Base-by-base conservation (phyloP, 2,113 vertebrate genomes). In the Leucopsar rothschildi region DNA sequence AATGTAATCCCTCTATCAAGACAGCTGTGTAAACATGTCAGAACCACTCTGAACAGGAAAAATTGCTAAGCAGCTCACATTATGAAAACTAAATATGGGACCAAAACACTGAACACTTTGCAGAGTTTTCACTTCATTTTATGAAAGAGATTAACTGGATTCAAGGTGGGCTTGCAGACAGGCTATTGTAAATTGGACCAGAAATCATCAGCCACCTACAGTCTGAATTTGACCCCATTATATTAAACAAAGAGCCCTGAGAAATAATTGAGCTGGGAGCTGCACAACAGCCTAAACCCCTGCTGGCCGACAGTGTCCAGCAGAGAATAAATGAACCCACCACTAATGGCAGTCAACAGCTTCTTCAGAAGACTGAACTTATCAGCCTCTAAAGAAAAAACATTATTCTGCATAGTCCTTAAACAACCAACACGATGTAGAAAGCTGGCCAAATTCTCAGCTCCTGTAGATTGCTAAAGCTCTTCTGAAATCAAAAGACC, bases 271-370 rank as follows among this genome's bases (percentile, higher is more conserved):
- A 94, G 92, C 95, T 88, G 90, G 93, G 84, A 96, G 92, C 94
- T 93, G 71, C 93, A 96, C 68, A 94, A 86, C 90, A 96, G 96
- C 93, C 82, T 63, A 93, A 92, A 96, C 93, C 94, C 94, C 94
- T n/a, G 94, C 96, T 97, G 95, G 87, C 76, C 93, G 88, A 87
- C 85, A 92, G 94, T 88, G 94, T 95, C 93, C 96, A 96, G 92
- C 93, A 95, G 95, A 96, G 95, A 97, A 96, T 90, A 96, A 96
- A 95, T 97, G 96, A 95, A 95, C 87, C 96, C 81, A 90, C 81
- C 89, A 95, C 91, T 96, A 97, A 97, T 95, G 96, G 94, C 91
- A 97, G 93, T 96, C 94, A 95, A 96, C 95, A 95, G 92, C 75
- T 95, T 94, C 91, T 95, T 94, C 82, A 94, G 95, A 94, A 92